A percentile compares a stretch with the other conserved stretches of the same genome.
These are phyloP conservation scores for Ophiothrix spiculata DNA, from an alignment of 35 echinoderm and acorn worm genomes.

Conservation along the genomic window DNA sequence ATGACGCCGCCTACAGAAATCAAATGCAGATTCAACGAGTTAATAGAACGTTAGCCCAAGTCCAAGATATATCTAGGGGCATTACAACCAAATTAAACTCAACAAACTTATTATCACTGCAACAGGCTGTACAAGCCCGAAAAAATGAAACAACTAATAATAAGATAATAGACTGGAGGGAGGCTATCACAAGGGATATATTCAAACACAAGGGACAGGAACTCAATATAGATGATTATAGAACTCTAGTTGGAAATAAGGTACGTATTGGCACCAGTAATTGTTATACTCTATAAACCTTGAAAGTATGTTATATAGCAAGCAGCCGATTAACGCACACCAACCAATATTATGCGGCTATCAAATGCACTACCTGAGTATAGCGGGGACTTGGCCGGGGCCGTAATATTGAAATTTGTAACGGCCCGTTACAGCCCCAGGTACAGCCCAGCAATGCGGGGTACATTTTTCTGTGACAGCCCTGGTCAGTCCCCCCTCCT, in stretches of 20 bases:
- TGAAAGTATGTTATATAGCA: too few relatives aligned
- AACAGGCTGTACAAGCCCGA: not conserved
- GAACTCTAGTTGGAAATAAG: conserved; percentile 44
- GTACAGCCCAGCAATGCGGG: too few relatives aligned
- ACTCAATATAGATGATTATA: conserved; percentile 40
- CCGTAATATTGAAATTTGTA: too few relatives aligned
- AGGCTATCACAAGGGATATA: conserved; percentile 40
- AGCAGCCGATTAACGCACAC: too few relatives aligned
- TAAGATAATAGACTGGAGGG: conserved; percentile 28
- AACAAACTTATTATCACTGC: conserved; percentile 11
- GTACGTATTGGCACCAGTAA: too few relatives aligned
- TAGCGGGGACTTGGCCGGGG: too few relatives aligned
- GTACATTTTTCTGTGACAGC: too few relatives aligned
- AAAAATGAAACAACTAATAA: conserved; percentile 1
- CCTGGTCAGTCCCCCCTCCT: too few relatives aligned
- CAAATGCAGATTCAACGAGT: not conserved
- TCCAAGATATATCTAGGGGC: not conserved
- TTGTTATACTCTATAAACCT: too few relatives aligned
- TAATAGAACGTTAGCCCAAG: not conserved
- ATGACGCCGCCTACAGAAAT: conserved; percentile 30
- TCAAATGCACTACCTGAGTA: too few relatives aligned
- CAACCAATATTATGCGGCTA: too few relatives aligned
- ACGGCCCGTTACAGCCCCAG: too few relatives aligned
- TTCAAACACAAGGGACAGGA: conserved; percentile 43
- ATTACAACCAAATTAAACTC: not conserved